Conservation (phyloP, 1,140 invertebrate genomes). For the Drusus annulatus region DNA sequence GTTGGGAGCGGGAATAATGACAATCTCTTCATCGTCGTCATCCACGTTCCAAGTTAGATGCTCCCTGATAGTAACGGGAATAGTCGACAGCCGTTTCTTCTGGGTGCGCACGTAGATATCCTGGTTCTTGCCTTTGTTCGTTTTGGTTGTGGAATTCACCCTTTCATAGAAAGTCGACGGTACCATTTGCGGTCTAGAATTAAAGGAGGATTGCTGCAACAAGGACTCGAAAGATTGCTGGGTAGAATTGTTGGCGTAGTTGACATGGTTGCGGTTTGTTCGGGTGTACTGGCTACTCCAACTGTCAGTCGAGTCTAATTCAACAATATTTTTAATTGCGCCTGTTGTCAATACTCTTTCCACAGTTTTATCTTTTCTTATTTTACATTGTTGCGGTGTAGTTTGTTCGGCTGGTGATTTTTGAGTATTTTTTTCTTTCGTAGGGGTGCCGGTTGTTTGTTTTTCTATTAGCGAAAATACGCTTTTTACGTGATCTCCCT, state of each 20-base stretch:
- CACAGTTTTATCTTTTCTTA: too few species aligned
- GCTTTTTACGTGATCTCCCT: background rate
- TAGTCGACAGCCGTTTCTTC: slow-evolving; percentile 19
- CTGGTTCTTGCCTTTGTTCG: background rate
- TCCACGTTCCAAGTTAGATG: slow-evolving; percentile 18
- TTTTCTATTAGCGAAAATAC: background rate
- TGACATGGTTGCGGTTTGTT: background rate
- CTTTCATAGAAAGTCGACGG: background rate
- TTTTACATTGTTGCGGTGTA: background rate
- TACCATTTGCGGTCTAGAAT: too few species aligned
- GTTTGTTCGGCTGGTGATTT: background rate
- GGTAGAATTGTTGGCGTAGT: slow-evolving; percentile 16
- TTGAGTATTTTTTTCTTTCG: too few species aligned
- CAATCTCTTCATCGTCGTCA: slow-evolving; percentile 19
- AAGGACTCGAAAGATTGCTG: slow-evolving; percentile 27
- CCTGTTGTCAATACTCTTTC: too few species aligned
- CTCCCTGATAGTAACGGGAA: slow-evolving; percentile 28
- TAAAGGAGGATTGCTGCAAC: background rate
- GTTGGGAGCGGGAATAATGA: background rate
- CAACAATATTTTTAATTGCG: too few species aligned
- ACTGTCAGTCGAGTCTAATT: too few species aligned
- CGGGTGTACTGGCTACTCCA: background rate
- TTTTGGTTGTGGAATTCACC: background rate
- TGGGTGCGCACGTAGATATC: background rate
- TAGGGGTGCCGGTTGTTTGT: too few species aligned